These are phyloP conservation scores for Temnothorax rugatulus DNA, from an alignment of 2,888 invertebrate genomes.

Conservation along the genomic window DNA sequence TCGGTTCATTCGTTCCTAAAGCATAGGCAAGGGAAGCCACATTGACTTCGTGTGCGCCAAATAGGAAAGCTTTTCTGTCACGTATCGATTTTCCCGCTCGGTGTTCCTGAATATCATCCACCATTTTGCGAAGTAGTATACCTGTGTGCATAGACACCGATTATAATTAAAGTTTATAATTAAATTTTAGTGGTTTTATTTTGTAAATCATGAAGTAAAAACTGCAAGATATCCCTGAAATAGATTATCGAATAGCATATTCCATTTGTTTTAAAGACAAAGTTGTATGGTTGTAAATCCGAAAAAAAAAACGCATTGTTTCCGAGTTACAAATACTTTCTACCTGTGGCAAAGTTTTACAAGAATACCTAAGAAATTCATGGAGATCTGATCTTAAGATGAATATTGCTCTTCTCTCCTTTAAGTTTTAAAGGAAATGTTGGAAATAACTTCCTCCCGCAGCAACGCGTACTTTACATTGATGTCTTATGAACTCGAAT, in stretches of 20 bases:
- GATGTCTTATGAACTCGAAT: not conserved
- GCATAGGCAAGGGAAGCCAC: constrained; percentile 78
- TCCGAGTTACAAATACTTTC: constrained; percentile 16
- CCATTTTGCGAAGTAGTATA: constrained; percentile 78
- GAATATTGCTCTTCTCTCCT: constrained; percentile 4
- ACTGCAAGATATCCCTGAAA: not conserved
- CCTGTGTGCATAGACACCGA: constrained; percentile 66
- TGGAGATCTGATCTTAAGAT: constrained; percentile 1
- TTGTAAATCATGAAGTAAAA: not conserved
- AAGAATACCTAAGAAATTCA: constrained; percentile 14
- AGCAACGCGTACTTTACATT: not conserved
- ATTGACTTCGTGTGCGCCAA: constrained; percentile 81
- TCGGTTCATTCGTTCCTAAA: constrained; percentile 79
- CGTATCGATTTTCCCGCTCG: constrained; percentile 72
- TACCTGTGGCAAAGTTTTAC: not conserved
- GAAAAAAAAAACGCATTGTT: constrained; percentile 26
- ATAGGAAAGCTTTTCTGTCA: constrained; percentile 80
- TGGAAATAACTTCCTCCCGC: not conserved
- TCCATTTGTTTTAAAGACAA: not conserved
- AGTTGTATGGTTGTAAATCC: not conserved
- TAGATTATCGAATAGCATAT: not conserved
- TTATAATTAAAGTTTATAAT: not conserved
- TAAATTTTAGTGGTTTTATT: not conserved
- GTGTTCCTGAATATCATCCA: constrained; percentile 77
- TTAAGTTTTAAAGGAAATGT: constrained; percentile 20